These are phyloP conservation scores for Meloidogyne exigua DNA, from an alignment of 1,140 invertebrate genomes.

Conservation along the genomic window DNA sequence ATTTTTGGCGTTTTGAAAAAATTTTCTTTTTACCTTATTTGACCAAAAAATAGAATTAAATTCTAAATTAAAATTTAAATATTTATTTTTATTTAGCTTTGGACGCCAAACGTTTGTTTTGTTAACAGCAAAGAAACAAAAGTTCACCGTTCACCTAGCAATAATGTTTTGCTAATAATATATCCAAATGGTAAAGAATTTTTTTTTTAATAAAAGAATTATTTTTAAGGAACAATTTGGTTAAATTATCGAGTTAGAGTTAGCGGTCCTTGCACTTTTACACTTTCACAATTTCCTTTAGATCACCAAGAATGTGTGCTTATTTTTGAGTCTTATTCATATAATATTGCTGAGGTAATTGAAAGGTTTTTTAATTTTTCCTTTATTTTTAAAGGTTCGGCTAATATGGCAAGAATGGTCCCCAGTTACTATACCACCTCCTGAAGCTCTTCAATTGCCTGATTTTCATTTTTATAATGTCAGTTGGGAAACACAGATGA, in stretches of 20 bases:
- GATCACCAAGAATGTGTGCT: slow-evolving; percentile 54
- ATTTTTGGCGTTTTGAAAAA: no score
- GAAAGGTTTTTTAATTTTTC: not conserved
- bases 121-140: slow-evolving; percentile 59
- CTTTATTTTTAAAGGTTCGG: slow-evolving; percentile 37
- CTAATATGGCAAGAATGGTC: slow-evolving; percentile 56
- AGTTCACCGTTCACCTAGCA: slow-evolving; percentile 55
- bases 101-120: slow-evolving; percentile 61
- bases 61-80: not conserved
- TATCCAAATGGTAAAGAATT: slow-evolving; percentile 57
- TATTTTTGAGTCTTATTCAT: slow-evolving; percentile 49
- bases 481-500: slow-evolving; percentile 47
- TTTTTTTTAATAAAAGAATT: slow-evolving; percentile 33
- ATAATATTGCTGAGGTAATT: slow-evolving; percentile 47
- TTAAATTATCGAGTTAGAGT: slow-evolving; percentile 62
- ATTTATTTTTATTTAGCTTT: slow-evolving; percentile 37
- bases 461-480: slow-evolving; percentile 64
- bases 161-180: slow-evolving; percentile 59
- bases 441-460: slow-evolving; percentile 54
- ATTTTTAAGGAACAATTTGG: slow-evolving; percentile 51
- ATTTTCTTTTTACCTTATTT: no score
- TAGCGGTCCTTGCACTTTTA: slow-evolving; percentile 56
- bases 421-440: slow-evolving; percentile 58
- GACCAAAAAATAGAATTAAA: no score
- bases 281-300: slow-evolving; percentile 56